Evolutionary conservation across 2,888 invertebrate genomes (phyloP), one percentile per base, ranked within the genome.

Genomic region (Drosophila setosimentum): DNA sequence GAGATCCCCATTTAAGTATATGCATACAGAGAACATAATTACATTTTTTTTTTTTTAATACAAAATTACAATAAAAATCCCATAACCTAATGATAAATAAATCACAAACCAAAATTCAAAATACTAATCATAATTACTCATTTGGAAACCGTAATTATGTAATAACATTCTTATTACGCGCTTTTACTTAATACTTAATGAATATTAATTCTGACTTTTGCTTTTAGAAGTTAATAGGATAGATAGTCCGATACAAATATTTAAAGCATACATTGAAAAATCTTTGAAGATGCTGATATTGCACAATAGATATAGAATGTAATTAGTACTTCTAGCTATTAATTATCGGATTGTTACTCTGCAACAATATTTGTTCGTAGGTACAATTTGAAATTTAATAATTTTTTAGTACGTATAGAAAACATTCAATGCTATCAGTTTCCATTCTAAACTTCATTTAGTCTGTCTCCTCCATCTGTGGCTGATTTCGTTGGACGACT

Each of bases 401-500:
- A n/a, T n/a, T n/a, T n/a, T n/a, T n/a, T n/a, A n/a, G n/a, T n/a
- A n/a, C n/a, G n/a, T 10, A 32, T 33, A 53, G 4, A 24, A 21
- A 32, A 27, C 1, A 27, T 13, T 55, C 7, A 13, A 24, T 18
- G 24, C 7, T 7, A 11, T 37, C 51, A 29, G 24, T 7, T 18
- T 24, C n/a, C 7, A 13, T 30, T 24, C 45, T 80, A 84, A 49
- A 87, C 42, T 54, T 80, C 78, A 60, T 88, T 88, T 3, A 76
- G 35, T n/a, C 67, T 78, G 29, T 75, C 75, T 0, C 49, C 13
- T 18, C 53, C 73, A 11, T 77, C 73, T 29, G 53, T 80, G 73
- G 68, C 62, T 10, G 71, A 48, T 8, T 65, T 68, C 0, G 88
- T 88, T 13, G 86, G 78, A 5, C 80, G 83, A 0, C 78, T 79